Evolutionary conservation across 2,888 invertebrate species (phyloP), one percentile per base, ranked within the genome.

Genomic region (Parnassius smintheus): DNA sequence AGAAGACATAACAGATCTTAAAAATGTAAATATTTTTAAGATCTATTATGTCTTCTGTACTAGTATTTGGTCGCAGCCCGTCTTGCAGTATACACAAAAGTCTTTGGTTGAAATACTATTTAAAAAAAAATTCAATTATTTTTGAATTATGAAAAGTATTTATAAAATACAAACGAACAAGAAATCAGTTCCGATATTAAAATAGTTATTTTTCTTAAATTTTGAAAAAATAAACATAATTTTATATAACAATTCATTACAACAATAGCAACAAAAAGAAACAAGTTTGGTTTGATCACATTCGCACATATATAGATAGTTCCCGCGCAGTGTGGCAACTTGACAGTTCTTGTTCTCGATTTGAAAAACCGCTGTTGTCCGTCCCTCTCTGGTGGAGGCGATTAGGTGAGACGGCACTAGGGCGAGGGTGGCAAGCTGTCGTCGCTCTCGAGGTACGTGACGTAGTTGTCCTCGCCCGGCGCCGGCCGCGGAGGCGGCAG

Each of bases 381-480:
- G 58, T 68, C 62, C 65, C 70, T 66, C 67, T 67, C 64, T 45
- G n/a, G 10, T 9, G 56, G 66, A 61, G 74, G 74, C 71, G 70
- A 72, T 79, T 88, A 89, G 8, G 83, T 72, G 67, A 91, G 85
- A 68, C 87, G 82, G 71, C 91, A 91, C 90, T 95, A 95, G 93
- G 95, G 95, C 76, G 95, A 95, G 71, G 95, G 94, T 57, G 95
- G 94, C 73, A 95, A 92, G 80, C 95, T 95, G 81, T 95, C 95
- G 91, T 98, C 98, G 86, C 97, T 97, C 87, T 97, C 97, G 75
- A 97, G 94, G 92, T 97, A 97, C 66, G 97, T 97, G 70, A 98
- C 97, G 92, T 97, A 97, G 85, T 97, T 97, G 90, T 97, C 96
- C 56, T 91, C 91, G 2, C 78, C 80, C 22, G 95, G 96, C 86